Percentiles rank a stretch among this genome's conserved stretches.
These are phyloP conservation scores for Poecilus cupreus DNA, from an alignment of 2,888 invertebrate species.

Conservation along the genomic window DNA sequence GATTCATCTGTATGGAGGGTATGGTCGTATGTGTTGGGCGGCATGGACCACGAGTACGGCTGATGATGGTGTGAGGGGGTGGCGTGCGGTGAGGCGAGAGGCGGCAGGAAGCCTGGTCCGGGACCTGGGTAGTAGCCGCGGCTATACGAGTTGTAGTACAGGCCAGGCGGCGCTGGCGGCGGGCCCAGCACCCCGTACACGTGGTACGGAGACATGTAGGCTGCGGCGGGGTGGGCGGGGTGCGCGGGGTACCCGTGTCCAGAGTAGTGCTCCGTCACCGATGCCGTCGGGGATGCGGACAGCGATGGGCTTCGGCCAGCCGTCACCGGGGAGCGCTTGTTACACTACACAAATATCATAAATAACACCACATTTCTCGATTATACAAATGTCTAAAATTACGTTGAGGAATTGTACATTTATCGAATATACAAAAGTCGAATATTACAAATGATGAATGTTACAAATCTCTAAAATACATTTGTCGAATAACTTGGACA, in stretches of 20 bases:
- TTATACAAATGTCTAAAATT: too few species aligned
- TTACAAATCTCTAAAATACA: too few species aligned
- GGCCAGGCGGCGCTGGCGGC: conserved; percentile 73
- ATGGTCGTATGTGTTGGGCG: conserved; percentile 67
- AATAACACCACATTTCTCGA: background rate
- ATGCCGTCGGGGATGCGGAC: conserved; percentile 64
- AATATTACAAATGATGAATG: too few species aligned
- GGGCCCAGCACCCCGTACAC: conserved; percentile 69
- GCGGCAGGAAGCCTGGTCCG: conserved; percentile 68
- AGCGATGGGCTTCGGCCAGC: conserved; percentile 62
- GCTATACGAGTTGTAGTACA: conserved; percentile 66
- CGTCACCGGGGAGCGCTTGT: conserved; percentile 52
- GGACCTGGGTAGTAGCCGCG: conserved; percentile 64
- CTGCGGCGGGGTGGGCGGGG: conserved; percentile 37
- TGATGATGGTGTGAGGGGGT: conserved; percentile 71
- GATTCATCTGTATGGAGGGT: conserved; percentile 77
- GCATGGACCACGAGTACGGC: conserved; percentile 74
- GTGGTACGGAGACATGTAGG: conserved; percentile 55
- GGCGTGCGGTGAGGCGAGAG: conserved; percentile 73
- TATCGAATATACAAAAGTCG: too few species aligned
- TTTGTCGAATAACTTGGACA: too few species aligned
- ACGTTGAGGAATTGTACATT: too few species aligned
- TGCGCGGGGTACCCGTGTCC: conserved; percentile 62
- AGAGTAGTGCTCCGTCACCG: conserved; percentile 42
- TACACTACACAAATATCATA: conserved; percentile 12